These are phyloP conservation scores for Odontothrips loti DNA, from an alignment of 2,888 invertebrate genomes.

Conservation along the genomic window DNA sequence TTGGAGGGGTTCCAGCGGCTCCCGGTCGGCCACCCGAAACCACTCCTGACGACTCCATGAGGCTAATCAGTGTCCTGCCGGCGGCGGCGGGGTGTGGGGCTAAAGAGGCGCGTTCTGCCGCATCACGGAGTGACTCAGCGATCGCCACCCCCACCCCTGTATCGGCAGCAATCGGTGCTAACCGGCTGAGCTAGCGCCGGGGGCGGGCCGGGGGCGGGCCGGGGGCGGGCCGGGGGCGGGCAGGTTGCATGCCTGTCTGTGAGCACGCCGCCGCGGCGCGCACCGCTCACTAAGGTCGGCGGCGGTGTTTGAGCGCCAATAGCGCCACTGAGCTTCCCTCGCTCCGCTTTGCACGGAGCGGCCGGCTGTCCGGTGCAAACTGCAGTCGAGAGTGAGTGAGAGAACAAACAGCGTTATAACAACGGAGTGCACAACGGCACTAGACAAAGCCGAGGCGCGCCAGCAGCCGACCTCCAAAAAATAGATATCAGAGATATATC, in stretches of 20 bases:
- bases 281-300: too few species aligned
- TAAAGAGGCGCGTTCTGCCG: too few species aligned
- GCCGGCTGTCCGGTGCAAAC: too few species aligned
- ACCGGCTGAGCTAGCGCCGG: background rate
- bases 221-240: background rate
- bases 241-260: background rate
- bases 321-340: too few species aligned
- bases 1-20: conserved; percentile 23
- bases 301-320: too few species aligned
- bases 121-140: conserved; percentile 23
- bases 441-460: too few species aligned
- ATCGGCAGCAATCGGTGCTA: conserved; percentile 29
- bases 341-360: too few species aligned
- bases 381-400: too few species aligned
- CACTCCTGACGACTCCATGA: conserved; percentile 30
- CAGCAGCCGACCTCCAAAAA: too few species aligned
- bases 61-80: conserved; percentile 31
- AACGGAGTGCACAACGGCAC: too few species aligned
- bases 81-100: conserved; percentile 27
- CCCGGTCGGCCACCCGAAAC: conserved; percentile 28
- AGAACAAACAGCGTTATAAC: too few species aligned
- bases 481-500: too few species aligned
- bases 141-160: conserved; percentile 28
- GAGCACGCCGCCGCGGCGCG: background rate
- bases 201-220: background rate